Conservation (phyloP, 1,140 invertebrate species). For the Lepidurus couesii region DNA sequence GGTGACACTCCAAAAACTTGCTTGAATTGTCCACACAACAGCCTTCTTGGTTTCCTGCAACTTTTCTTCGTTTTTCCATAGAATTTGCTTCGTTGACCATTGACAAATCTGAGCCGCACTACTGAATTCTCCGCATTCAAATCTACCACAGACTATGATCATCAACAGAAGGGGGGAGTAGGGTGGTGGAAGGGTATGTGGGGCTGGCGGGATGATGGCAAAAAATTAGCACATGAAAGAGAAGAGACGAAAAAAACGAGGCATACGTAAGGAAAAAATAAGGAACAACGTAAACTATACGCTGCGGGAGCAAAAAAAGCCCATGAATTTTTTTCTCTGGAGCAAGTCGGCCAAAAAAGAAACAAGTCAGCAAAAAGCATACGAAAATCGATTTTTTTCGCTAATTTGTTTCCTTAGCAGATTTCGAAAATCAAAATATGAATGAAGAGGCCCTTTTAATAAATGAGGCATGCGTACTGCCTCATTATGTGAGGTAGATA, state of each 20-base stretch:
- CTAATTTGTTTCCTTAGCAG: not conserved
- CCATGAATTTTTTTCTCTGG: not conserved
- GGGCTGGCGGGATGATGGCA: not conserved
- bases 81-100: conserved; percentile 5
- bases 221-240: not conserved
- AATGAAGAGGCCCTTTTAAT: not conserved
- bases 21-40: conserved; percentile 3
- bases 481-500: conserved; percentile 6
- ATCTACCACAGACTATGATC: conserved; percentile 19
- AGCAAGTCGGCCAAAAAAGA: not conserved
- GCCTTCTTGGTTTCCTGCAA: conserved; percentile 20
- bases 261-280: not conserved
- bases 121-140: conserved; percentile 2
- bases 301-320: not conserved
- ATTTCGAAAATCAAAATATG: not conserved
- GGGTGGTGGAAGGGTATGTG: not conserved
- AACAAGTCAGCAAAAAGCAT: not conserved
- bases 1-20: not conserved
- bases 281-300: not conserved
- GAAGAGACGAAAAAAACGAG: not conserved
- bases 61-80: conserved; percentile 12
- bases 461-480: not conserved
- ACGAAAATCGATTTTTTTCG: not conserved
- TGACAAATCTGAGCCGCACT: conserved; percentile 16
- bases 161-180: conserved; percentile 8